These are phyloP conservation scores for Chironomus tepperi DNA, from an alignment of 1,140 invertebrate species.

Conservation along the genomic window DNA sequence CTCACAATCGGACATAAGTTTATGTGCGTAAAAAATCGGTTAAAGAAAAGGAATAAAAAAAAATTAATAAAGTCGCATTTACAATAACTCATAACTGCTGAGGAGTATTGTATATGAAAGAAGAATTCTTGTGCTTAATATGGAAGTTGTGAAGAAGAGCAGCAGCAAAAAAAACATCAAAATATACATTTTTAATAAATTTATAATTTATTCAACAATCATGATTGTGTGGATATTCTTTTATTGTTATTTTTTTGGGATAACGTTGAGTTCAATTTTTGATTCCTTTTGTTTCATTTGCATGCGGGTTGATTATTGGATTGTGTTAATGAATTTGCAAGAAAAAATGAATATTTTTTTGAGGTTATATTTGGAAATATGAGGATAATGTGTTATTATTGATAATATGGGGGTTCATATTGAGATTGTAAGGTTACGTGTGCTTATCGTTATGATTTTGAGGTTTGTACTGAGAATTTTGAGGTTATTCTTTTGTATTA, in stretches of 20 bases:
- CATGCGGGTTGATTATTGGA: not conserved
- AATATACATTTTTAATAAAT: constrained; percentile 15
- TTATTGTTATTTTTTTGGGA: no score
- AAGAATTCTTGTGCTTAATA: not conserved
- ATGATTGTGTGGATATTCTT: not conserved
- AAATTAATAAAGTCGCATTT: not conserved
- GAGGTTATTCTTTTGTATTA: no score
- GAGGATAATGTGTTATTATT: no score
- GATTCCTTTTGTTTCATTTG: not conserved
- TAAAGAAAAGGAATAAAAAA: not conserved
- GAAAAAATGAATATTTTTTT: no score
- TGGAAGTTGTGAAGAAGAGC: not conserved
- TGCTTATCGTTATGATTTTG: no score
- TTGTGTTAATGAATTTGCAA: no score
- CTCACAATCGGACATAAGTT: not conserved
- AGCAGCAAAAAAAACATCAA: not conserved
- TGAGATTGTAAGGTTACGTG: no score
- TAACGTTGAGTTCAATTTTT: not conserved
- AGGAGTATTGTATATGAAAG: not conserved
- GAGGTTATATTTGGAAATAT: no score
- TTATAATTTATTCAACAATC: constrained; percentile 9
- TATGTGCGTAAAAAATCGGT: constrained; percentile 2
- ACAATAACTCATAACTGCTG: not conserved
- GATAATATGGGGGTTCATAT: no score
- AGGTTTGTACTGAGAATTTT: no score